These are phyloP conservation scores for Pseudachorutes palmiensis DNA, from an alignment of 1,140 invertebrate species.

Conservation along the genomic window DNA sequence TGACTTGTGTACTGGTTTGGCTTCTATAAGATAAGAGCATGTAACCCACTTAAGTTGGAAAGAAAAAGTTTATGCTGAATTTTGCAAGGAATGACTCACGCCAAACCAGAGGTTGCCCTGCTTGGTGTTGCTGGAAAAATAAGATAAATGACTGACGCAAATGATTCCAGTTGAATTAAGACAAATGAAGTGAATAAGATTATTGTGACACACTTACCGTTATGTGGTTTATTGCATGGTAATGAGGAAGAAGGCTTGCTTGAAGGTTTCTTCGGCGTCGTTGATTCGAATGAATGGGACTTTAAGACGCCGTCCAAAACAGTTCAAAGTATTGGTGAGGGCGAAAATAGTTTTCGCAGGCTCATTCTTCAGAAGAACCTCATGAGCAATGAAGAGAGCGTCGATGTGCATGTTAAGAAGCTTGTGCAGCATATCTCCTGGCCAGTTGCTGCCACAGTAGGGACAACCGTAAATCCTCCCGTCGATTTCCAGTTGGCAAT, in stretches of 20 bases:
- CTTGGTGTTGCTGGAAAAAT: too few species aligned
- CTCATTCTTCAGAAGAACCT: constrained; percentile 23
- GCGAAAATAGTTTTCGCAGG: constrained; percentile 27
- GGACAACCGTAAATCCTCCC: neutral
- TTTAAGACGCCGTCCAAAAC: constrained; percentile 15
- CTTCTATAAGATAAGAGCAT: too few species aligned
- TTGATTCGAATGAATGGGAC: constrained; percentile 27
- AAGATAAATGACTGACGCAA: too few species aligned
- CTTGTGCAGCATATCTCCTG: neutral
- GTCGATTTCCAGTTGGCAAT: neutral
- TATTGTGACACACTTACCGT: too few species aligned
- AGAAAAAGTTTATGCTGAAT: too few species aligned
- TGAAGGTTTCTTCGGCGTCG: constrained; percentile 27
- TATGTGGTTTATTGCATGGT: too few species aligned
- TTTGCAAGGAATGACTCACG: too few species aligned
- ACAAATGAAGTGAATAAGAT: too few species aligned
- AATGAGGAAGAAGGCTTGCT: constrained; percentile 29
- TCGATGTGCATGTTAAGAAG: constrained; percentile 25
- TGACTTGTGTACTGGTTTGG: too few species aligned
- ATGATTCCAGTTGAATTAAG: too few species aligned
- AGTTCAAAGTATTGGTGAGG: constrained; percentile 17
- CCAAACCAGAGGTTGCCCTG: too few species aligned
- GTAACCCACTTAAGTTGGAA: too few species aligned
- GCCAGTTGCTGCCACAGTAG: constrained; percentile 3
- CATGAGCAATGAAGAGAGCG: constrained; percentile 27